Base-by-base conservation (phyloP, 1,140 invertebrate species). In the Harpegnathos saltator region DNA sequence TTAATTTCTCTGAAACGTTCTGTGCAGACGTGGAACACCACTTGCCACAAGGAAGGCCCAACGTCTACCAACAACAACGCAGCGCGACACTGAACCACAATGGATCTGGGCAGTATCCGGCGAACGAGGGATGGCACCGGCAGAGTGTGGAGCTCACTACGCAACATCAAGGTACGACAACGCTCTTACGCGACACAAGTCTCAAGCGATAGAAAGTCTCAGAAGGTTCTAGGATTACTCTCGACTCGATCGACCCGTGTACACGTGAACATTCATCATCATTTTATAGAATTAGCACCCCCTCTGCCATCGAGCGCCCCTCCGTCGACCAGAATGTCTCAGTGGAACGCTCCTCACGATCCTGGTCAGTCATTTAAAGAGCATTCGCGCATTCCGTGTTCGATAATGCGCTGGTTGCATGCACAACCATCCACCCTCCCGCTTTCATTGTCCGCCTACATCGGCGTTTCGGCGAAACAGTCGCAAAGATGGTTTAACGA, bases 201-300 rank as follows among this genome's bases (percentile, higher is more conserved):
- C n/a, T n/a, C n/a, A n/a, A n/a, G n/a, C 71, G 61, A 14, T 65
- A 50, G 24, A 83, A 62, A 78, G 58, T 52, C 44, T 52, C 26
- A n/a, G 4, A 38, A 38, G n/a, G 3, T 71, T 5, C 19, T 59
- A 33, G 72, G 44, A 78, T 48, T 19, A 78, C 38, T 80, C 54
- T 83, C n/a, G n/a, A 77, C n/a, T 78, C 50, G 11, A 84, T n/a
- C n/a, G n/a, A n/a, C n/a, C 65, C 26, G 56, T 85, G 38, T 14
- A 72, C 56, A 61, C 74, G 24, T 85, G 72, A 85, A 72, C 50
- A 44, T 61, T 83, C 58, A 72, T 87, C 59, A 77, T 88, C 81
- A 73, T 91, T 93, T 94, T 92, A 66, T 92, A 94, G 94, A 94
- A 92, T 89, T 94, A 92, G 93, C 92, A 85, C 94, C 94, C 88